phyloP scores from a whole-genome alignment of 2,888 invertebrate genomes.

The Drosophila diplacantha region DNA sequence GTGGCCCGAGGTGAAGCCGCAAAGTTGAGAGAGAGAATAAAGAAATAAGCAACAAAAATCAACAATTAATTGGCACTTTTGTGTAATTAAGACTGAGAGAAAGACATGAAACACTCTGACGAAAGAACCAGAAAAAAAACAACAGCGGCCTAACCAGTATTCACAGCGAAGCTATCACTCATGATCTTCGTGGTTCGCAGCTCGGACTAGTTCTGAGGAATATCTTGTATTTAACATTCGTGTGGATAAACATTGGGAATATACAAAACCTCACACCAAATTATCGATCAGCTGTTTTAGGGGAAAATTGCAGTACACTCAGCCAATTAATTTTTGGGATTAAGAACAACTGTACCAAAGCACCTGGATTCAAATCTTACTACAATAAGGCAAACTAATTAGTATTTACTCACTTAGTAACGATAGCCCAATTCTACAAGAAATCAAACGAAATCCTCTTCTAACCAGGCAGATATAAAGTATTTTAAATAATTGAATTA shows the following conservation, averaged over 20 bases:
- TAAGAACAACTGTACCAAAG: neutral
- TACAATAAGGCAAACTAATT: neutral
- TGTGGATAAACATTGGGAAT: neutral
- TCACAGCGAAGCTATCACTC: constrained; percentile 34
- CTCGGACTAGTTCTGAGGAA: constrained; percentile 19
- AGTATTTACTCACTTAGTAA: neutral
- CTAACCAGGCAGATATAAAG: neutral
- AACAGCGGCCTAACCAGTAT: constrained; percentile 4
- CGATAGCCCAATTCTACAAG: no score
- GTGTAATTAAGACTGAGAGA: constrained; percentile 64
- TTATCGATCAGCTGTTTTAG: constrained; percentile 24
- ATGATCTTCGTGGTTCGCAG: constrained; percentile 23
- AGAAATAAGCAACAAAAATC: constrained; percentile 12
- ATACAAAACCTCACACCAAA: neutral
- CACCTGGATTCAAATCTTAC: neutral
- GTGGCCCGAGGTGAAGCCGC: constrained; percentile 26
- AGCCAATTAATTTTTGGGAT: neutral
- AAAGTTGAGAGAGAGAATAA: constrained; percentile 23
- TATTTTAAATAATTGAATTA: neutral
- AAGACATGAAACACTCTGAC: constrained; percentile 50
- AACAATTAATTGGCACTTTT: constrained; percentile 68
- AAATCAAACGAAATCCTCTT: neutral
- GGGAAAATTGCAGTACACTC: neutral
- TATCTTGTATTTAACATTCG: constrained; percentile 2
- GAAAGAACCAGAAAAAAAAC: constrained; percentile 6